These are phyloP conservation scores for Stegodyphus dumicola DNA, from an alignment of 1,140 invertebrate genomes.

Conservation along the genomic window DNA sequence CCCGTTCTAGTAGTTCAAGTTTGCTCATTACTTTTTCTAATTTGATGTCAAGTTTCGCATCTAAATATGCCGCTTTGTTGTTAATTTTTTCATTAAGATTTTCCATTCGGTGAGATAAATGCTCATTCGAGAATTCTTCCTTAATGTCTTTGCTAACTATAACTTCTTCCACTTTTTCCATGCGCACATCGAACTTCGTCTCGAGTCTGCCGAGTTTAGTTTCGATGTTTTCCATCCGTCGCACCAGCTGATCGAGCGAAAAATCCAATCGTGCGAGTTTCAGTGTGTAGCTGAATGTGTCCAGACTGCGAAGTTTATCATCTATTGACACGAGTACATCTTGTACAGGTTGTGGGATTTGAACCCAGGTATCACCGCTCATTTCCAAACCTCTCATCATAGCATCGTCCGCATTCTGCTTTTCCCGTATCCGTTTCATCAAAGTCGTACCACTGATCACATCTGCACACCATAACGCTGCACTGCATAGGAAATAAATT, in stretches of 20 bases:
- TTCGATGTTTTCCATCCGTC: conserved; percentile 72
- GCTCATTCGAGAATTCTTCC: conserved; percentile 68
- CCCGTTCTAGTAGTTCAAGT: conserved; percentile 55
- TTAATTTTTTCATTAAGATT: conserved; percentile 68
- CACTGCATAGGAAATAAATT: conserved; percentile 4
- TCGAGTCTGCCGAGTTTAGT: conserved; percentile 70
- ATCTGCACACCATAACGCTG: background rate
- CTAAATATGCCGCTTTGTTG: conserved; percentile 67
- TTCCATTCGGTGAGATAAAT: conserved; percentile 68
- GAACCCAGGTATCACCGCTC: conserved; percentile 23
- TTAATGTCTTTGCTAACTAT: conserved; percentile 66
- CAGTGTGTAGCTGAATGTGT: conserved; percentile 65
- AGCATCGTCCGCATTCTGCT: conserved; percentile 27
- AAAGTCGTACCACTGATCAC: conserved; percentile 6
- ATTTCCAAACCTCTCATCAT: conserved; percentile 2
- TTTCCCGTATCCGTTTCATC: conserved; percentile 40
- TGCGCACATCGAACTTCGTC: conserved; percentile 66
- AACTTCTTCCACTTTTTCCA: conserved; percentile 68
- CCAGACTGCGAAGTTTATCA: conserved; percentile 72
- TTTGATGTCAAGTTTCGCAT: conserved; percentile 66
- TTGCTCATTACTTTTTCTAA: conserved; percentile 65
- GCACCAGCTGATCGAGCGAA: conserved; percentile 68
- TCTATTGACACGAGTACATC: conserved; percentile 67
- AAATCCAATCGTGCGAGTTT: conserved; percentile 69
- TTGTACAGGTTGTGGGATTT: conserved; percentile 34